phyloP scores from a whole-genome alignment of 2,113 vertebrate species.

The Toxotes jaculatrix region DNA sequence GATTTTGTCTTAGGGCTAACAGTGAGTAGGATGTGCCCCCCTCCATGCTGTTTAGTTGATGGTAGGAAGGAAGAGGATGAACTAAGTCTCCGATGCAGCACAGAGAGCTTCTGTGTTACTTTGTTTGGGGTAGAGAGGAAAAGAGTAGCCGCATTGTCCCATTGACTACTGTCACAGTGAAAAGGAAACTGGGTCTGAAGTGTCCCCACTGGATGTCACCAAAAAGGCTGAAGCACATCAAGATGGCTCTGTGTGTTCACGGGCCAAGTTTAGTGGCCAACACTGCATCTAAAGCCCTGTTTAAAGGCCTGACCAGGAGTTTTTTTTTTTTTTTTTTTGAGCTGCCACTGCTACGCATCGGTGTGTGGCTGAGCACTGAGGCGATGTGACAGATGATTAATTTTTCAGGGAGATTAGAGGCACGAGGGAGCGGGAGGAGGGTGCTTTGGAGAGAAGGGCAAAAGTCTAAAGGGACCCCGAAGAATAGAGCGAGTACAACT shows the following conservation, averaged over 20 bases:
- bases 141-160: constrained; percentile 72
- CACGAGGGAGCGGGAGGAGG: constrained; percentile 42
- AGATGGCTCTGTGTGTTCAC: constrained; percentile 58
- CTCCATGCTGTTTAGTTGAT: constrained; percentile 31
- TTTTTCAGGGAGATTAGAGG: constrained; percentile 80
- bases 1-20: constrained; percentile 3
- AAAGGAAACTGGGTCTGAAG: constrained; percentile 71
- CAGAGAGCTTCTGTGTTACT: constrained; percentile 69
- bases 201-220: constrained; percentile 69
- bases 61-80: constrained; percentile 69
- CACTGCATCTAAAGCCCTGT: constrained; percentile 42
- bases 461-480: constrained; percentile 54
- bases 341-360: constrained; percentile 58
- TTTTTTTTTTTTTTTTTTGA: constrained; percentile 43
- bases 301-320: constrained; percentile 48
- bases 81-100: constrained; percentile 53
- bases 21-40: neutral
- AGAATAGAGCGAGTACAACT: constrained; percentile 40
- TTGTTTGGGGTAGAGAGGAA: constrained; percentile 62
- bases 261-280: constrained; percentile 50
- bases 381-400: constrained; percentile 81
- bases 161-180: constrained; percentile 65
- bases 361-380: constrained; percentile 70
- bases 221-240: constrained; percentile 62
- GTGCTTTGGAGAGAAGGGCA: constrained; percentile 37